Evolutionary conservation across 2,797 vertebrate species (phyloP).

Genomic region (Sebastes oblongus): DNA sequence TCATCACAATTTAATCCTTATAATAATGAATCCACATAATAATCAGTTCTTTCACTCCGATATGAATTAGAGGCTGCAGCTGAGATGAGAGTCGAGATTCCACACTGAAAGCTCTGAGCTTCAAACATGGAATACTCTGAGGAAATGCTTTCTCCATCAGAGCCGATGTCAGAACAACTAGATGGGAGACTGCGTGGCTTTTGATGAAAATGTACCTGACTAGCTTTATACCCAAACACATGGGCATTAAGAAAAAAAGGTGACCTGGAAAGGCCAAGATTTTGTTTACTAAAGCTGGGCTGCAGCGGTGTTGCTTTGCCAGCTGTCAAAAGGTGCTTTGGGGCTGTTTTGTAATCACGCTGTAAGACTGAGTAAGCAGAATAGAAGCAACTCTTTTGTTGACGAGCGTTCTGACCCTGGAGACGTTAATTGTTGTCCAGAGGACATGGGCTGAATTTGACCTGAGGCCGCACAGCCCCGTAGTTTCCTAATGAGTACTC

Average conservation of each 20-base stretch:
- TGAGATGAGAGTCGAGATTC: conserved; percentile 18
- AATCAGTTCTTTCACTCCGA: conserved; percentile 2
- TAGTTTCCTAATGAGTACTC: conserved; percentile 48
- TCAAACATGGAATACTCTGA: conserved; percentile 1
- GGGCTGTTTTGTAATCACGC: conserved; percentile 49
- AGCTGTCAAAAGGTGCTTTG: conserved; percentile 49
- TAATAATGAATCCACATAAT: conserved; percentile 4
- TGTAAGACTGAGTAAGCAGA: conserved; percentile 41
- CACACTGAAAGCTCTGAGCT: conserved; percentile 3
- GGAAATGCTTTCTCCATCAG: conserved; percentile 23
- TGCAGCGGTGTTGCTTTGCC: conserved; percentile 29
- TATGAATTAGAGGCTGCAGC: conserved; percentile 21
- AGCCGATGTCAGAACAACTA: conserved; percentile 36
- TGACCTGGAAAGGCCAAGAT: conserved; percentile 21
- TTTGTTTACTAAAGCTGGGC: conserved; percentile 30
- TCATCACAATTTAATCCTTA: conserved; percentile 27
- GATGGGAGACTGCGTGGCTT: conserved; percentile 2
- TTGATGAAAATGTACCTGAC: conserved; percentile 15
- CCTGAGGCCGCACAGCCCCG: conserved; percentile 37
- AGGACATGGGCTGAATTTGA: conserved; percentile 58
- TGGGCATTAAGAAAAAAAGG: background rate
- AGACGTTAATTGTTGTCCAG: conserved; percentile 59
- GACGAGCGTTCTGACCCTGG: conserved; percentile 15
- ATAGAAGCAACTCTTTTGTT: conserved; percentile 14
- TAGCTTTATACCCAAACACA: conserved; percentile 17